Base-by-base conservation (phyloP, 92 coral and sea anemone species). In the Diadumene lineata region DNA sequence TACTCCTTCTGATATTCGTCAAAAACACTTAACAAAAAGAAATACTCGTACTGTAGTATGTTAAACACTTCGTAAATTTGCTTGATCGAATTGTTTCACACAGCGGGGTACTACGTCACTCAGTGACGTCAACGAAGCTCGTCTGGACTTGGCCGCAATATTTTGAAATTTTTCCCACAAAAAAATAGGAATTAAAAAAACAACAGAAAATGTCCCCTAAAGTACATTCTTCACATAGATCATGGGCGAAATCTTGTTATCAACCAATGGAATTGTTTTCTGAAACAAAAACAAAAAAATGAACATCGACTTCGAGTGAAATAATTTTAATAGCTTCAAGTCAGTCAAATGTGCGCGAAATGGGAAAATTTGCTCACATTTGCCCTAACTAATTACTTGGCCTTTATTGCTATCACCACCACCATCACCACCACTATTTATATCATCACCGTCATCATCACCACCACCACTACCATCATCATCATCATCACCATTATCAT, bases 71-170 rank as follows among this genome's bases (percentile, higher is more conserved):
- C 29, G 68, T 21, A 62, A 58, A 62, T 62, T 62, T 62, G 68
- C 43, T 62, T 29, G 43, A 28, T 30, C 43, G 68, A 30, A 62
- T 62, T 62, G 43, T 62, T 62, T 62, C 31, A 62, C 64, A 10
- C 68, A 62, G 38, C 43, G 43, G 29, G 68, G 31, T 62, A 28
- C 65, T 7, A 60, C 68, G 68, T 62, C 68, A 62, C 22, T 10
- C 11, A 58, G 18, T 30, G 29, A 62, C 68, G 68, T 62, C 68
- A 62, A 28, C 10, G 43, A 38, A 62, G 28, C 31, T 43, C 43
- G 68, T 62, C 68, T 62, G 68, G 38, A 58, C 64, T 55, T 25
- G 61, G 23, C 11, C 51, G 9, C 17, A n/a, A n/a, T n/a, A n/a
- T n/a, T n/a, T n/a, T n/a, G n/a, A n/a, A n/a, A n/a, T n/a, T n/a